phyloP scores from a whole-genome alignment of 2,113 vertebrate species.

The Nycticorax nycticorax region DNA sequence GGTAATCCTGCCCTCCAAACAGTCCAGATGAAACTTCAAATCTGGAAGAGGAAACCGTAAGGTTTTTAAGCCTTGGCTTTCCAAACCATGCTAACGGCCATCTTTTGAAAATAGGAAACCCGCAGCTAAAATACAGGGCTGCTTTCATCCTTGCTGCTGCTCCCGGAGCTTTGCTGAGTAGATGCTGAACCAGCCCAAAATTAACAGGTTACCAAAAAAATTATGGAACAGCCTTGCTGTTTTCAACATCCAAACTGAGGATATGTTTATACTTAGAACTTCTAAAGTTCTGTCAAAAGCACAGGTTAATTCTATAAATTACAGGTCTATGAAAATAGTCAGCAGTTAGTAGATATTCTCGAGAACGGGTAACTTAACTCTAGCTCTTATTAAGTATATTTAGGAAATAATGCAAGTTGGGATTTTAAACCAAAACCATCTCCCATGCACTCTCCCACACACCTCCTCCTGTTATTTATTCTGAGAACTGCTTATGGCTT shows the following conservation, averaged over 20 bases:
- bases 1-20: neutral
- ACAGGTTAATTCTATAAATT: neutral
- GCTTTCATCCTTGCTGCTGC: neutral
- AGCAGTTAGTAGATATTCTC: neutral
- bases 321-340: neutral
- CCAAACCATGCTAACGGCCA: neutral
- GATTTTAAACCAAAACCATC: neutral
- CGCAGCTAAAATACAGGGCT: neutral
- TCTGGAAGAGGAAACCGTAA: neutral
- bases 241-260: neutral
- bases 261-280: neutral
- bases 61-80: neutral
- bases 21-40: neutral
- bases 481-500: neutral
- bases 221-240: neutral
- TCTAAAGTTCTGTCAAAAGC: neutral
- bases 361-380: neutral
- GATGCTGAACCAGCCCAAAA: neutral
- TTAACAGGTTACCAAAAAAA: neutral
- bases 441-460: neutral
- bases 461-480: constrained; percentile 2
- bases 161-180: neutral
- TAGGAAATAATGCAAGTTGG: neutral
- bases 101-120: neutral
- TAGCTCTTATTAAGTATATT: neutral